Evolutionary conservation across 2,888 invertebrate genomes (phyloP), one percentile per base, ranked within the genome.

Genomic region (Drepanosiphum platanoidis): DNA sequence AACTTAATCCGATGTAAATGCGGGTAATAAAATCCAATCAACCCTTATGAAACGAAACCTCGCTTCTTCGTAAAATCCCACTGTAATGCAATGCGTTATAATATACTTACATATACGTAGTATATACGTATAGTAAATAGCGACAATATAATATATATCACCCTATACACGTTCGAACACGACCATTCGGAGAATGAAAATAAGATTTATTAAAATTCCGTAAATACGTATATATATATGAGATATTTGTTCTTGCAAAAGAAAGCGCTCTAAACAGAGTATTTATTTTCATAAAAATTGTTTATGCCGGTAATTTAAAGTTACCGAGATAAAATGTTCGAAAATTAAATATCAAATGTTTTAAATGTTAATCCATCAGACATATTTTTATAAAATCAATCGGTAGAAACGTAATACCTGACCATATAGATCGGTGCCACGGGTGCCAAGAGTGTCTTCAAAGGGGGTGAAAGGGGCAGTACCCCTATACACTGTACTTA

Each of bases 1-100:
- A 66, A 74, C 32, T 9, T 46, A 61, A 83, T 64, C 74, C 74
- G n/a, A 74, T 64, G 34, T 66, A 72, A 83, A 74, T 64, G 64
- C 32, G 34, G 66, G 34, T 71, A 74, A 82, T 83, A 46, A 83
- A 72, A 46, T 42, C 64, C 82, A 34, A 46, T 83, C 74, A 42
- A 82, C 71, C 82, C 82, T 82, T 39, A 61, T 34, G 64, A 32
- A 68, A 66, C 32, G 52, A 75, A 52, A 75, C 34, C 34, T 36
- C 36, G 1, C 64, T 30, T 66, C 18, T 61, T 5, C 22, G n/a
- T 32, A 18, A 79, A 66, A 79, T 79, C 46, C 66, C 66, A n/a
- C 39, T 22, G 32, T 46, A 30, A 61, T 30, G 22, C 22, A n/a
- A 27, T 27, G 27, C n/a, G 61, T 52, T 61, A 13, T 13, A 52